These are phyloP conservation scores for Ormyrus nitidulus DNA, from an alignment of 2,888 invertebrate genomes.

Conservation along the genomic window DNA sequence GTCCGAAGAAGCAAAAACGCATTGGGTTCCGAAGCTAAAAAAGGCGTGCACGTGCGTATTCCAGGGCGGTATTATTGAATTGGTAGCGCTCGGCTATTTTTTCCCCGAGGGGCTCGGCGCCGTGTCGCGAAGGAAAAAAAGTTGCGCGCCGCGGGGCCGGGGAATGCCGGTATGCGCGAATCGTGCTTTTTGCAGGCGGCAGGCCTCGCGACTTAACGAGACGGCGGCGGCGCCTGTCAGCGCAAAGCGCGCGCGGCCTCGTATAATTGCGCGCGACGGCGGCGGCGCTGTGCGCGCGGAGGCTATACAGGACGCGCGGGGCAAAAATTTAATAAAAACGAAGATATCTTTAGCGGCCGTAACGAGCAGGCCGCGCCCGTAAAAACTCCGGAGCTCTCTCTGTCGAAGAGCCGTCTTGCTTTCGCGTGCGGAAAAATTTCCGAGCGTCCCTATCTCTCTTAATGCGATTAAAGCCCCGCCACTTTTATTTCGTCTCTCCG, in stretches of 20 bases:
- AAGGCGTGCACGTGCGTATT: slow-evolving; percentile 14
- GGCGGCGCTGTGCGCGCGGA: not conserved
- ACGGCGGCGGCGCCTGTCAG: not conserved
- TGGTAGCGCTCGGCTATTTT: slow-evolving; percentile 13
- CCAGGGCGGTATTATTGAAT: slow-evolving; percentile 30
- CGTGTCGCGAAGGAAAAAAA: no score
- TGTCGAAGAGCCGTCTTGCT: not conserved
- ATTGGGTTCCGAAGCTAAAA: no score
- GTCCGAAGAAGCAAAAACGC: no score
- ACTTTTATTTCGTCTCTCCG: not conserved
- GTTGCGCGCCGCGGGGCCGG: not conserved
- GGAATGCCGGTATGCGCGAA: not conserved
- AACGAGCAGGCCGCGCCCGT: slow-evolving; percentile 30
- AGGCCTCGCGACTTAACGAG: slow-evolving; percentile 32
- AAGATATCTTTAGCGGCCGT: slow-evolving; percentile 52
- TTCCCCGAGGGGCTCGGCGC: not conserved
- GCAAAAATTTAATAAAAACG: slow-evolving; percentile 62
- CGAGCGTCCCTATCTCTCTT: not conserved
- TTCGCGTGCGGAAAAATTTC: not conserved
- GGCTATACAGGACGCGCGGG: slow-evolving; percentile 45
- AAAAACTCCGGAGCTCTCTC: not conserved
- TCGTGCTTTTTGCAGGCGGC: slow-evolving; percentile 33
- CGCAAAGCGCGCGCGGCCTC: not conserved
- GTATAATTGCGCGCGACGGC: not conserved
- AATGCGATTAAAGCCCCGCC: slow-evolving; percentile 11